Base-by-base conservation (phyloP, 2,113 vertebrate genomes). In the Hoplias malabaricus region DNA sequence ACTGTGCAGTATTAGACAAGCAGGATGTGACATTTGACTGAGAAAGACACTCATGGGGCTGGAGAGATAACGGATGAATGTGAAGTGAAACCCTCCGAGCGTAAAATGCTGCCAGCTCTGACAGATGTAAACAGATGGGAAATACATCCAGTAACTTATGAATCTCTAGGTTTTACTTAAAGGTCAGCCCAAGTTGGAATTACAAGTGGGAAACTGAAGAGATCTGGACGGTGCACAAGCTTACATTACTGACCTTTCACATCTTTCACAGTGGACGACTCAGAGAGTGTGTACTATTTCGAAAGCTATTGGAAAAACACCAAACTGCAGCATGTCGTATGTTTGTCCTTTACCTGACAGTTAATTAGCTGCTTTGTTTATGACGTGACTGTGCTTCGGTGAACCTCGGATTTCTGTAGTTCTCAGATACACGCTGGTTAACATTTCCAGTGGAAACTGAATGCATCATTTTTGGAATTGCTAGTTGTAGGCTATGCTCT, bases 91-190 rank as follows among this genome's bases (percentile, higher is more conserved):
- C 5, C 2, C 59, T 63, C 59, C 31, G 36, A 63, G 59, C 19
- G 31, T 16, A 40, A 74, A 74, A 50, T 54, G 33, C 43, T 46
- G 19, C 21, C 5, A 6, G 38, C 9, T 0, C 31, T 53, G 59
- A 66, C 38, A 33, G 71, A 62, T 46, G 71, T 34, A 65, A 54
- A 42, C 33, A 29, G 50, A 53, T 54, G 61, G 21, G 13, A 75
- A 38, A 38, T 27, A 29, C 11, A 65, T 75, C 59, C 42, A 25
- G 23, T 31, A 66, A 38, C 16, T 27, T 54, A 54, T 63, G 34
- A 36, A 63, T 63, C n/a, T n/a, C 59, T n/a, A 19, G 9, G 59
- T 36, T 21, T n/a, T 14, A 31, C 31, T 36, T 53, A 31, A 75
- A 54, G 61, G 61, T 36, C 46, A 40, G 46, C 12, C 4, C 19